phyloP scores from a whole-genome alignment of 2,113 vertebrate genomes.

The Sylvia atricapilla region DNA sequence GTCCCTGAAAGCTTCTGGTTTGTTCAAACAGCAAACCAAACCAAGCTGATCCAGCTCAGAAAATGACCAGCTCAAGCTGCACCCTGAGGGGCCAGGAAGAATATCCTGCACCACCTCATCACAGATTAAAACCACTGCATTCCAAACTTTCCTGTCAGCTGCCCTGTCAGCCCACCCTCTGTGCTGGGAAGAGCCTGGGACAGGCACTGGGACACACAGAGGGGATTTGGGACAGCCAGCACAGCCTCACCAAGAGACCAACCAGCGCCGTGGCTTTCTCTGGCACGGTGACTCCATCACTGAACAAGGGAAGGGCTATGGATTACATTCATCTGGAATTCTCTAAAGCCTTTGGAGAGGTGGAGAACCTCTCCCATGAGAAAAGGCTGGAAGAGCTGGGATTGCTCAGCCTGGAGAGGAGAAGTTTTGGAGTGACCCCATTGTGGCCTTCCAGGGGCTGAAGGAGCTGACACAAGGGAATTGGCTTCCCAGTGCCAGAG shows the following conservation, averaged over 20 bases:
- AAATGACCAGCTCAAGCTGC: not conserved
- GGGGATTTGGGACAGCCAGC: not conserved
- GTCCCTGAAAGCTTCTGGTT: not conserved
- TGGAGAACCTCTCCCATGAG: not conserved
- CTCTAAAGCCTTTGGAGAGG: not conserved
- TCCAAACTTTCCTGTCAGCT: not conserved
- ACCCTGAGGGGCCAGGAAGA: not conserved
- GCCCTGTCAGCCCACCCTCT: not conserved
- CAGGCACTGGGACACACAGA: not conserved
- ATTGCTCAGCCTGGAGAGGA: not conserved
- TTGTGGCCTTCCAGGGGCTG: not conserved
- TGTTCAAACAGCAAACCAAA: not conserved
- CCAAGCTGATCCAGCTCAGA: not conserved
- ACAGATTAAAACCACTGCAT: not conserved
- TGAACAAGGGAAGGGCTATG: not conserved
- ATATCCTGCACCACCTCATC: not conserved
- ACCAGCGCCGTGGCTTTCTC: not conserved
- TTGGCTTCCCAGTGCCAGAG: not conserved
- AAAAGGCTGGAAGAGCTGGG: not conserved
- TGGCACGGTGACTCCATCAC: not conserved
- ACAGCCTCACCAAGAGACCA: rapidly evolving
- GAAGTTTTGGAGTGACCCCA: not conserved
- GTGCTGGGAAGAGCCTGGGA: not conserved
- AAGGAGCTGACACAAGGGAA: not conserved
- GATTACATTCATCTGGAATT: not conserved